Percentiles rank a stretch among this genome's conserved stretches.
Conservation (phyloP, 2,113 vertebrate genomes). For the Nothocercus nigrocapillus region DNA sequence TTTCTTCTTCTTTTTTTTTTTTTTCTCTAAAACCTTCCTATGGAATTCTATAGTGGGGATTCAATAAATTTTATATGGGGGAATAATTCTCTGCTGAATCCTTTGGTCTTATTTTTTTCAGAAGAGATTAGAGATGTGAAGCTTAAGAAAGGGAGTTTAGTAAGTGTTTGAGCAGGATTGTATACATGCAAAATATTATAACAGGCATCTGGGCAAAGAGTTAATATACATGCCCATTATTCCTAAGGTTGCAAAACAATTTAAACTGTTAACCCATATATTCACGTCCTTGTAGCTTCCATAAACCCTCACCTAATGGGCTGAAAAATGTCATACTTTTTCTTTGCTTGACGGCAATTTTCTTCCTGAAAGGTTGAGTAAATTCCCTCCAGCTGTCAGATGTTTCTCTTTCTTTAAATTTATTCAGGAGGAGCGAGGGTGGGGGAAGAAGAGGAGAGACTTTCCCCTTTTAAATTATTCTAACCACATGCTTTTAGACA, state of each 20-base stretch:
- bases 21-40: not conserved
- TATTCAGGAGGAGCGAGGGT: not conserved
- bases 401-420: not conserved
- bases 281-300: not conserved
- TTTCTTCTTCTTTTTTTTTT: fast-evolving
- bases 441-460: not conserved
- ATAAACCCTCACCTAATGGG: not conserved
- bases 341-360: not conserved
- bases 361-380: not conserved
- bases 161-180: not conserved
- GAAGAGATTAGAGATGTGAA: not conserved
- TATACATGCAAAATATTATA: not conserved
- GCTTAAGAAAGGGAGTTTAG: slow-evolving; percentile 3
- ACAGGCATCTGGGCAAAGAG: not conserved
- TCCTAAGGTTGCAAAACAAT: not conserved
- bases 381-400: not conserved
- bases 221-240: not conserved
- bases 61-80: not conserved
- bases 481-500: not conserved
- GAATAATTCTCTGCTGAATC: slow-evolving; percentile 22
- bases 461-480: not conserved
- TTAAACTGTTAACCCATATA: not conserved
- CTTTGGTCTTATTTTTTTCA: slow-evolving; percentile 15
- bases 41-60: not conserved
- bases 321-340: not conserved